Base-by-base conservation (phyloP, 2,113 vertebrate species). In the Myodes glareolus region DNA sequence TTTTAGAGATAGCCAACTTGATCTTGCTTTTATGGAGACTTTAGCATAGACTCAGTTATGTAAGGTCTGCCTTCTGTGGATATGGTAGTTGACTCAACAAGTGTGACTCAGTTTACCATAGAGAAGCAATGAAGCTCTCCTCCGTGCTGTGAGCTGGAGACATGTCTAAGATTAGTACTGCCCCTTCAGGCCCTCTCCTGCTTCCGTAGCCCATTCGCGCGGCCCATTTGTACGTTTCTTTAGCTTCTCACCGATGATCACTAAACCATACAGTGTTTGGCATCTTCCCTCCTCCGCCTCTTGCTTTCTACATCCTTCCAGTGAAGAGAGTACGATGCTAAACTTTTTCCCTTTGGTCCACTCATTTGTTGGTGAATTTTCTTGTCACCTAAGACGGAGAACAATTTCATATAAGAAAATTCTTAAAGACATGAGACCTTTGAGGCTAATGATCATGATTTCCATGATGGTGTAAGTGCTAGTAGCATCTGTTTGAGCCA, bases 361-460 rank as follows among this genome's bases (percentile, higher is more conserved):
- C 42, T 10, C 50, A 7, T 77, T 88, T n/a, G 3, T 68, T 33
- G 67, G 25, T 45, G 61, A 96, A 63, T 85, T 92, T 39, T 86
- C 82, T 81, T 39, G 47, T 58, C 89, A 33, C 10, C 1, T 78
- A 13, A 42, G n/a, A 11, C 68, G 39, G 68, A 90, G 94, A 92
- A 92, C 9, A 65, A 75, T 78, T 90, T 97, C 55, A 21, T 52
- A 17, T 94, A 10, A 50, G 58, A 84, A 90, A 90, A 76, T 85
- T 95, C 39, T 81, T 73, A 31, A 84, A 70, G 68, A 93, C 67
- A 9, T 52, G 45, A 96, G 33, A 58, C 72, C 82, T 92, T 96
- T 33, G 88, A 55, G 47, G 3, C 27, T 94, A 19, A 67, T 94
- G 76, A 36, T 91, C 33, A 93, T 72, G 75, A 33, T 77, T 5